phyloP scores from a whole-genome alignment of 1,140 invertebrate species.

The Physella acuta region DNA sequence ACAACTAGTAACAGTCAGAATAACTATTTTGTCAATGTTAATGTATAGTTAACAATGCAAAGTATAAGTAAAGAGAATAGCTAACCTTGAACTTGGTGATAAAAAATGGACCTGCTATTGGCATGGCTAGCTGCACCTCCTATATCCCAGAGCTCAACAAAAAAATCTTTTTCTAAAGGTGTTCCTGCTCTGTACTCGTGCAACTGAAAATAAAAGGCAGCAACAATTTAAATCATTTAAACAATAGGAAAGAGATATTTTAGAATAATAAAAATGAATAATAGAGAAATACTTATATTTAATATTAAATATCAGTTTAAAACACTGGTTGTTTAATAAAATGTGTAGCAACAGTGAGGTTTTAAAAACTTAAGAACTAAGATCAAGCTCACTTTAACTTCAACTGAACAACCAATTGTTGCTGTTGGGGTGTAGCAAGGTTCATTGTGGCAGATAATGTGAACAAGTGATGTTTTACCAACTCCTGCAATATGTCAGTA shows the following conservation, averaged over 20 bases:
- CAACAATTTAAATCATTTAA: too few relatives aligned
- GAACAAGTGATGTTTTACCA: slow-evolving; percentile 90
- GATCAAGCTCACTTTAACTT: slow-evolving; percentile 80
- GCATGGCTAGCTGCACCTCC: slow-evolving; percentile 90
- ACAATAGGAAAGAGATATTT: too few relatives aligned
- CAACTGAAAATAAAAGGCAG: slow-evolving; percentile 61
- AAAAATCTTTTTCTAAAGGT: slow-evolving; percentile 82
- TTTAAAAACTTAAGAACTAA: neutral
- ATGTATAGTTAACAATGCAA: too few relatives aligned
- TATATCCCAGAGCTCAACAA: slow-evolving; percentile 94
- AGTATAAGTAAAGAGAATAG: neutral
- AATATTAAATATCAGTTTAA: too few relatives aligned
- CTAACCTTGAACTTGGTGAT: slow-evolving; percentile 86
- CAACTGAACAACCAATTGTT: slow-evolving; percentile 93
- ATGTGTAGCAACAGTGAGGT: neutral
- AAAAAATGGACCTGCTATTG: slow-evolving; percentile 89
- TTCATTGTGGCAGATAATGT: slow-evolving; percentile 85
- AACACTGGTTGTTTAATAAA: too few relatives aligned
- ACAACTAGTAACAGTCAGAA: too few relatives aligned
- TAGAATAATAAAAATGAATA: too few relatives aligned
- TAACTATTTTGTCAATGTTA: too few relatives aligned
- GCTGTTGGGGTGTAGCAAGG: slow-evolving; percentile 81
- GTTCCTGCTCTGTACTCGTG: slow-evolving; percentile 97
- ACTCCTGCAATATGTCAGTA: slow-evolving; percentile 83
- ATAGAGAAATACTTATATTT: too few relatives aligned